These are phyloP conservation scores for Callipepla squamata DNA, from an alignment of 2,113 vertebrate species.

Conservation along the genomic window DNA sequence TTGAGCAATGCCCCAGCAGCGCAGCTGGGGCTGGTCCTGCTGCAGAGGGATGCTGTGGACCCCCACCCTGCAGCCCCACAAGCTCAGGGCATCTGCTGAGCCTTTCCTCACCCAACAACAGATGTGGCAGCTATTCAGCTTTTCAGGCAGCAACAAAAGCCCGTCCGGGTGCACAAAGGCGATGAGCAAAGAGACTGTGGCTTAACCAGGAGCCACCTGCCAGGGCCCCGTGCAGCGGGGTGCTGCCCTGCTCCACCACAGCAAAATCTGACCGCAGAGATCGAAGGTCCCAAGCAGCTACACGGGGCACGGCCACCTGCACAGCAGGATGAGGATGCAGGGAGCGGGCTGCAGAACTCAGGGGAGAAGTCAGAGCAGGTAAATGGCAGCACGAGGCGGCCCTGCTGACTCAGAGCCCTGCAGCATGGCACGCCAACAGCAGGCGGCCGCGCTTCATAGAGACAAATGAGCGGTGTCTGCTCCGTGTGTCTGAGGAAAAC, in stretches of 20 bases:
- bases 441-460: neutral
- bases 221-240: neutral
- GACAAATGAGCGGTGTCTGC: neutral
- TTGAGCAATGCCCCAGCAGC: rapidly evolving
- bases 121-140: conserved; percentile 82
- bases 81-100: conserved; percentile 65
- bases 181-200: conserved; percentile 42
- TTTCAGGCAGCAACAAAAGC: conserved; percentile 81
- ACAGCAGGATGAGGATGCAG: rapidly evolving
- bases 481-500: neutral
- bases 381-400: conserved; percentile 12
- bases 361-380: neutral
- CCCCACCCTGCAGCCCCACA: rapidly evolving
- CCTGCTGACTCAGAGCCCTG: neutral
- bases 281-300: rapidly evolving
- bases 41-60: neutral
- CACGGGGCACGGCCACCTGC: neutral
- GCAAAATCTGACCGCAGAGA: rapidly evolving
- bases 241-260: neutral
- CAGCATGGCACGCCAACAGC: neutral
- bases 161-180: conserved; percentile 75
- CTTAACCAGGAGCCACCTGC: conserved; percentile 78
- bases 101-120: conserved; percentile 66
- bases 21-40: rapidly evolving
- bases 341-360: neutral